Conservation (phyloP, 1,140 invertebrate genomes). For the Spodoptera litura region DNA sequence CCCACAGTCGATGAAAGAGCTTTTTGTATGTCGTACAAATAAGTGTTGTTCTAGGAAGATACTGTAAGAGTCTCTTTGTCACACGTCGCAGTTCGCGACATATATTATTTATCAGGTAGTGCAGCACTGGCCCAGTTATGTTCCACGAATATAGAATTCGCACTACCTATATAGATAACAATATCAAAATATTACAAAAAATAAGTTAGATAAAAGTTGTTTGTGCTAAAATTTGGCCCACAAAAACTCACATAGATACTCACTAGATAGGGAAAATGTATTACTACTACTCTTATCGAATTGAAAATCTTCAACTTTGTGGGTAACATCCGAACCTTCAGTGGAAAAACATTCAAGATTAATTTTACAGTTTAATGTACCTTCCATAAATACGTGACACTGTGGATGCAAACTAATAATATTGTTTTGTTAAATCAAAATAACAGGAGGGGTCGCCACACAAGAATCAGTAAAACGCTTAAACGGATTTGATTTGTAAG, state of each 20-base stretch:
- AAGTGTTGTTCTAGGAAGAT: conserved; percentile 63
- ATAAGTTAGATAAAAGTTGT: background rate
- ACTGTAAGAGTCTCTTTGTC: conserved; percentile 61
- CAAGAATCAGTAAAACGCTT: too few species aligned
- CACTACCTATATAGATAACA: conserved; percentile 32
- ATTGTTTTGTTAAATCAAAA: too few species aligned
- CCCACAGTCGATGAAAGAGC: conserved; percentile 54
- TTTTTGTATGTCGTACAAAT: conserved; percentile 60
- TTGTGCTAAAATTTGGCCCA: conserved; percentile 11
- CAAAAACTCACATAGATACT: background rate
- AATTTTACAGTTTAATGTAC: too few species aligned
- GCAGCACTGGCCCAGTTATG: conserved; percentile 49
- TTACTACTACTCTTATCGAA: background rate
- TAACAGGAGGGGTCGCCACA: too few species aligned
- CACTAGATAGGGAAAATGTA: background rate
- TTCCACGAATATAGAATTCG: conserved; percentile 35
- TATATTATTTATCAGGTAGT: conserved; percentile 44
- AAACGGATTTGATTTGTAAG: too few species aligned
- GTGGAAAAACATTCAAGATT: too few species aligned
- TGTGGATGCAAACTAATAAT: too few species aligned
- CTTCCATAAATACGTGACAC: too few species aligned
- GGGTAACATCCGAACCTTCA: too few species aligned
- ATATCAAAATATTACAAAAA: conserved; percentile 23
- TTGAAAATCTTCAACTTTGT: too few species aligned
- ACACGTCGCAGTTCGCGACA: conserved; percentile 24